Evolutionary conservation across 35 echinoderm and acorn worm genomes (phyloP), one percentile per base, ranked within the genome.

Genomic region (Lytechinus pictus): DNA sequence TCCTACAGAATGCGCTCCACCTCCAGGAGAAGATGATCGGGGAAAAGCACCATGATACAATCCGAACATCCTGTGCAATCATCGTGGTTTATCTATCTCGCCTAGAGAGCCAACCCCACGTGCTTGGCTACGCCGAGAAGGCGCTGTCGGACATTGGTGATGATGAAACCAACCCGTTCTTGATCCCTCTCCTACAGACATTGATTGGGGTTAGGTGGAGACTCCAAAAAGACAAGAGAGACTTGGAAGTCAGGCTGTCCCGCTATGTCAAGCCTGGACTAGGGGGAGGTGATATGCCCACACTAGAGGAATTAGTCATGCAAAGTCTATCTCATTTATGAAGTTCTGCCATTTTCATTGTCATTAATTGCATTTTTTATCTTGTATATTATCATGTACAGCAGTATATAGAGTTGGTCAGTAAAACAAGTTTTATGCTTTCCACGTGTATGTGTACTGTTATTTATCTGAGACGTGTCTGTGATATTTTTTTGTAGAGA

Each of bases 1-100:
- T 95, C 29, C 94, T 99, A 4, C 98, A 99, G 95, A 99, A 99
- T 96, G 97, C 97, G 0, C 94, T 97, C 10, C 98, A 99, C 86
- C 95, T 99, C 24, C 98, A 99, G 91, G 98, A 97, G 54, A 99
- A 99, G 89, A 96, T 99, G 87, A 86, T 99, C 3, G 98, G 98
- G 2, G 96, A 96, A 21, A 89, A 95, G n/a, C 96, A 99, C 92
- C 97, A 61, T 44, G 96, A 97, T 86, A 97, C 97, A 0, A 94
- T 97, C 2, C 87, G 95, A 44, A 99, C 98, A 11, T 91, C 97
- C 51, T 99, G 98, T 94, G 98, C 96, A 9, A 95, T 99, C 3
- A 97, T 99, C 9, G 98, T 99, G 55, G 97, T 97, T 12, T 99
- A 99, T 87, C 97, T 94, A 24, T 97, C 97, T 0, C 61, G 97